A percentile compares a stretch with the other conserved stretches of the same genome.
Conservation (phyloP, 2,888 invertebrate genomes). For the Himalopsyche kuldschensis region DNA sequence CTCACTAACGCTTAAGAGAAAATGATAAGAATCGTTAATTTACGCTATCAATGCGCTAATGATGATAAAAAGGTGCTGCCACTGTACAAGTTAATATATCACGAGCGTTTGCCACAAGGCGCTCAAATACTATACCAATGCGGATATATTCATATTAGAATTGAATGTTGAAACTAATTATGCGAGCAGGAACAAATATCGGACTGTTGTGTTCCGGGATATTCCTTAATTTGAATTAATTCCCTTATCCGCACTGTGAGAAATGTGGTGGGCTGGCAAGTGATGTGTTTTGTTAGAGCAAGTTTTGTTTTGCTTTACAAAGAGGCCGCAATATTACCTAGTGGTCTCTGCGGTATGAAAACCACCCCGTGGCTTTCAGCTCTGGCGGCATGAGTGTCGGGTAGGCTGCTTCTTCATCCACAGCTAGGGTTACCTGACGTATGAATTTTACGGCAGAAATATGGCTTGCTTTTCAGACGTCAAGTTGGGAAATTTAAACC, state of each 20-base stretch:
- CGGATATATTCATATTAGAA: background rate
- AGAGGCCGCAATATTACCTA: constrained; percentile 3
- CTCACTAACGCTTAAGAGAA: no score
- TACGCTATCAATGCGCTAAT: background rate
- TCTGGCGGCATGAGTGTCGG: background rate
- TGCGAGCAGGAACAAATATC: background rate
- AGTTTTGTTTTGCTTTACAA: background rate
- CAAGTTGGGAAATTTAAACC: background rate
- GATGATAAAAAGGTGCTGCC: background rate
- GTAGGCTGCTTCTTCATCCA: background rate
- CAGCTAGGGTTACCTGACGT: background rate
- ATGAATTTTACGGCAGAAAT: background rate
- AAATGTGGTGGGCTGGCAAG: background rate
- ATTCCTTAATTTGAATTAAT: background rate
- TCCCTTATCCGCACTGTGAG: background rate
- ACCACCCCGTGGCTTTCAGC: background rate
- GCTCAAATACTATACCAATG: background rate
- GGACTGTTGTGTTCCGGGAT: background rate
- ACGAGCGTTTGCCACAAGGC: background rate
- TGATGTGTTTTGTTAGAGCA: background rate
- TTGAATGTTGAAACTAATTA: background rate
- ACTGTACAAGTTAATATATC: background rate
- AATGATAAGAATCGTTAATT: background rate
- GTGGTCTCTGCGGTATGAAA: background rate
- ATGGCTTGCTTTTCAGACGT: background rate